Evolutionary conservation across 2,797 vertebrate species (phyloP).

Genomic region (Emydoidea blandingii): DNA sequence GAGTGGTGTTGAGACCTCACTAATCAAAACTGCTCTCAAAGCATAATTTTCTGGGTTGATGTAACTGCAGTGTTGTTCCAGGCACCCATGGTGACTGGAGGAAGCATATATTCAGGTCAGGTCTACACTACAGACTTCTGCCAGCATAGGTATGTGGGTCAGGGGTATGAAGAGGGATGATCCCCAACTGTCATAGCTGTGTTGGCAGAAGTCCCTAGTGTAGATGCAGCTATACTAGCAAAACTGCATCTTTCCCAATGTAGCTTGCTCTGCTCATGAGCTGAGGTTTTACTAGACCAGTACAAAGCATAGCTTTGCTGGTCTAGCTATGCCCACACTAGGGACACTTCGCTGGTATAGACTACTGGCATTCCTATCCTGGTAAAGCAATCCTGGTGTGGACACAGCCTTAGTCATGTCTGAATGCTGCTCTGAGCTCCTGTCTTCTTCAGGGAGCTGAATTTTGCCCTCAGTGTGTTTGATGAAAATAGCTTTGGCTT

Average conservation of each 20-base stretch:
- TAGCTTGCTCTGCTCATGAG: background rate
- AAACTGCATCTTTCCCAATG: background rate
- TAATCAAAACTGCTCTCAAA: background rate
- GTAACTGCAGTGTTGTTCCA: rapidly evolving
- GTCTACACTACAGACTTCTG: background rate
- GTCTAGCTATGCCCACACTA: background rate
- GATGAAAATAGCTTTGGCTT: background rate
- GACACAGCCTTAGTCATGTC: background rate
- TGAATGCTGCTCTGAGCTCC: background rate
- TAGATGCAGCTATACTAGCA: background rate
- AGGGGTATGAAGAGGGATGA: background rate
- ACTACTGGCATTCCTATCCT: background rate
- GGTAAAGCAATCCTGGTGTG: background rate
- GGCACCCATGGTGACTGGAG: rapidly evolving
- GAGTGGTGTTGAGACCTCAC: rapidly evolving
- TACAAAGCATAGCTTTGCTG: background rate
- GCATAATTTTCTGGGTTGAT: rapidly evolving
- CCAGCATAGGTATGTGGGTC: background rate
- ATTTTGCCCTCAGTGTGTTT: background rate
- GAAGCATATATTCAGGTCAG: rapidly evolving
- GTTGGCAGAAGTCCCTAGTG: background rate
- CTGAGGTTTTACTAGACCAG: background rate
- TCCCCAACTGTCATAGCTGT: background rate
- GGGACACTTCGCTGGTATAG: background rate
- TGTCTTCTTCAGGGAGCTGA: background rate